Evolutionary conservation across 2,888 invertebrate genomes (phyloP), one percentile per base, ranked within the genome.

Genomic region (Nowickia ferox): DNA sequence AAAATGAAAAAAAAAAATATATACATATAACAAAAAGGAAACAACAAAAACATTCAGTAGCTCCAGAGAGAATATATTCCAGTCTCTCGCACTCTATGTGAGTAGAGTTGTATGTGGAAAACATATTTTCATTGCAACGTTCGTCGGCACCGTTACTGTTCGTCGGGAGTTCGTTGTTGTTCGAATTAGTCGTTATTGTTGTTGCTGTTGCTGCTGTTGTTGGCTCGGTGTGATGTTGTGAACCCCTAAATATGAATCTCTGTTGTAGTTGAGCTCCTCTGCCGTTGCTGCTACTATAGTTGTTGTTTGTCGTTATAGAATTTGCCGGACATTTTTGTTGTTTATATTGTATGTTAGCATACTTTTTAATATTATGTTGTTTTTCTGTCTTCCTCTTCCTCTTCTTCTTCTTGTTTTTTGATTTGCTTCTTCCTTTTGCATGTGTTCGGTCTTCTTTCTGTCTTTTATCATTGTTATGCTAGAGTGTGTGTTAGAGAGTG

Each of bases 211-310:
- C 51, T 63, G 13, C 63, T 61, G 53, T 57, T 57, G 71, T 17
- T 68, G 4, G 44, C 13, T 63, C 57, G 53, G 57, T 77, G 66
- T 81, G 66, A 61, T 72, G 55, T 78, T 86, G 71, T 86, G 82
- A 86, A 83, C 82, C 86, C 86, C 75, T 83, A 83, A 79, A 84
- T 53, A 53, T 66, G 63, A 75, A 79, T 83, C 82, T 83, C 68
- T 79, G 82, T 57, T 75, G 71, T 65, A 48, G 66, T 57, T 74
- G 40, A 61, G 46, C 15, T 51, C 53, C 22, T 19, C 65, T 75
- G 48, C 55, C 44, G 46, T 71, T 68, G 19, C 53, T 66, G 61
- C 46, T 63, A 22, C 76, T 75, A 74, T 77, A 71, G 82, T 76
- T 83, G 78, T 72, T 76, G 79, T 71, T 44, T 78, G 53, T 63